A percentile compares a stretch with the other conserved stretches of the same genome.
phyloP scores from a whole-genome alignment of 2,113 vertebrate genomes.

The Junco hyemalis region DNA sequence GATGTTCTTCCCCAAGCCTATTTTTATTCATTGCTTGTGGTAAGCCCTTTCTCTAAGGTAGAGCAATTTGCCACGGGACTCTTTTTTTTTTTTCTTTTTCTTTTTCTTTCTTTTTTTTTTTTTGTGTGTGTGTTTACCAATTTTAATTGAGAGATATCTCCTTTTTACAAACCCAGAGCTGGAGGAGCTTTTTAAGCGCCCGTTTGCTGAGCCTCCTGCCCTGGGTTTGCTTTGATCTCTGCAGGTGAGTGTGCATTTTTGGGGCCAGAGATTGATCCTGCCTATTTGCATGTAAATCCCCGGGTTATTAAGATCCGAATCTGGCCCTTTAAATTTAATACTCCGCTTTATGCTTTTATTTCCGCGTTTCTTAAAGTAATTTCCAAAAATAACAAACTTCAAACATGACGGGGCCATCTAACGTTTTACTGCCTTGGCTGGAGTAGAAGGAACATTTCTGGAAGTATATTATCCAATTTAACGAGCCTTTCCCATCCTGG shows the following conservation, averaged over 20 bases:
- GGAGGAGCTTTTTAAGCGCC: background rate
- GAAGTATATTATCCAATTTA: conserved; percentile 62
- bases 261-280: conserved; percentile 29
- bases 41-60: conserved; percentile 61
- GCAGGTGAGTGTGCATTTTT: conserved; percentile 10
- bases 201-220: background rate
- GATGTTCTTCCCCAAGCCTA: conserved; percentile 49
- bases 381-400: conserved; percentile 68
- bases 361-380: conserved; percentile 60
- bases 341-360: conserved; percentile 57
- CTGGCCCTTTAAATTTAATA: conserved; percentile 64
- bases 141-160: conserved; percentile 27
- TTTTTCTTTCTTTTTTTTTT: background rate
- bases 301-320: conserved; percentile 45
- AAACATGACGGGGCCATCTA: conserved; percentile 53
- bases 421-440: conserved; percentile 62
- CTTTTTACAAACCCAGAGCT: background rate
- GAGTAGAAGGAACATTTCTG: conserved; percentile 55
- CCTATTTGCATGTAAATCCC: conserved; percentile 53
- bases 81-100: background rate
- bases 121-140: background rate
- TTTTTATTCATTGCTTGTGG: conserved; percentile 65
- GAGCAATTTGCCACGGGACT: conserved; percentile 43
- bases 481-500: conserved; percentile 44
- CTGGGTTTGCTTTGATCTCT: conserved; percentile 16